Evolutionary conservation across 2,888 invertebrate species (phyloP).

Genomic region (Megamerina dolium): DNA sequence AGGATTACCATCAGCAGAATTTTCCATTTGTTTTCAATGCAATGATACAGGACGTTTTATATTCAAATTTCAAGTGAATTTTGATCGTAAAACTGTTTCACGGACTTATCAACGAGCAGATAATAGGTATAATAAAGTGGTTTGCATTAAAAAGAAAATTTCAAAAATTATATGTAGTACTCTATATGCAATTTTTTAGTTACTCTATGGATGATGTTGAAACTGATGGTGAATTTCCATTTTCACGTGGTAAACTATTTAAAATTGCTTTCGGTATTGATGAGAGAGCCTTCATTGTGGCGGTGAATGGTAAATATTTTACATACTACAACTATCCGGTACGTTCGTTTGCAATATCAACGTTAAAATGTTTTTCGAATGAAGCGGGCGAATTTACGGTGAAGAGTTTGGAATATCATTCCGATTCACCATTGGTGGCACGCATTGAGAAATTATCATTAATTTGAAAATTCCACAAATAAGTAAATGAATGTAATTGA

Average conservation of each 20-base stretch:
- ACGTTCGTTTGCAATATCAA: slow-evolving; percentile 43
- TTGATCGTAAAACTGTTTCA: slow-evolving; percentile 39
- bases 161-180: too few relatives aligned
- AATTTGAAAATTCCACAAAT: slow-evolving; percentile 30
- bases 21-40: slow-evolving; percentile 47
- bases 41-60: slow-evolving; percentile 44
- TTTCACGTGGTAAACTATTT: slow-evolving; percentile 44
- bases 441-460: slow-evolving; percentile 44
- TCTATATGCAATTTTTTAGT: slow-evolving; percentile 21
- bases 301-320: slow-evolving; percentile 47
- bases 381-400: slow-evolving; percentile 42
- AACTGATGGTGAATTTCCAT: slow-evolving; percentile 47
- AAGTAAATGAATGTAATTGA: too few relatives aligned
- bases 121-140: slow-evolving; percentile 31
- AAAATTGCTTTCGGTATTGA: slow-evolving; percentile 47
- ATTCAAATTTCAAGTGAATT: slow-evolving; percentile 43
- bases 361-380: slow-evolving; percentile 44
- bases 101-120: slow-evolving; percentile 44
- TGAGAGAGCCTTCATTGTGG: slow-evolving; percentile 44
- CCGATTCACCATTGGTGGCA: slow-evolving; percentile 41
- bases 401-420: slow-evolving; percentile 44
- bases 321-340: slow-evolving; percentile 47
- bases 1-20: slow-evolving; percentile 43
- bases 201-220: slow-evolving; percentile 44
- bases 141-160: background rate